Conservation (phyloP, 1,140 invertebrate species). For the Anoplolepis gracilipes region DNA sequence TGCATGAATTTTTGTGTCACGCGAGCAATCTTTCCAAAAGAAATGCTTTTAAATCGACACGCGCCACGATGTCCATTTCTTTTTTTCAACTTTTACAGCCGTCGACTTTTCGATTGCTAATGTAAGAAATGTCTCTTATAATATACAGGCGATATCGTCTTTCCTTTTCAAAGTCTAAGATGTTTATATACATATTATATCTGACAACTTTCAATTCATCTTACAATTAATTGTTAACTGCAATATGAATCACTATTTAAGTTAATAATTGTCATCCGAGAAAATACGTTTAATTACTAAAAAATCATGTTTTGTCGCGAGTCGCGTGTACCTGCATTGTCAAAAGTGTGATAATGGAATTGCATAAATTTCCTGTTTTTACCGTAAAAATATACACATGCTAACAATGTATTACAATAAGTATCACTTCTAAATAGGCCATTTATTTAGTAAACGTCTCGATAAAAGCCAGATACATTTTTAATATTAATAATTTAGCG, state of each 20-base stretch:
- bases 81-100: conserved; percentile 21
- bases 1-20: conserved; percentile 65
- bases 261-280: background rate
- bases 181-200: background rate
- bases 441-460: background rate
- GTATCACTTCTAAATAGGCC: background rate
- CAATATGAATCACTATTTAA: background rate
- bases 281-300: background rate
- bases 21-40: conserved; percentile 66
- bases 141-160: too few relatives aligned
- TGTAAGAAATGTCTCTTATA: background rate
- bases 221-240: background rate
- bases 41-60: conserved; percentile 57
- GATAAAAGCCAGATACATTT: background rate
- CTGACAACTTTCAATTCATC: background rate
- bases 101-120: conserved; percentile 52
- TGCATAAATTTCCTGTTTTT: conserved; percentile 22
- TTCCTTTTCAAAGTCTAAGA: background rate
- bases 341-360: background rate
- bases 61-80: conserved; percentile 61
- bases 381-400: background rate
- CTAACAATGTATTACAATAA: background rate
- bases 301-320: background rate
- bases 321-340: background rate
- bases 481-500: background rate